Percentiles rank a stretch among this genome's conserved stretches.
Conservation (phyloP, 2,113 vertebrate species). For the Hemiscyllium ocellatum region DNA sequence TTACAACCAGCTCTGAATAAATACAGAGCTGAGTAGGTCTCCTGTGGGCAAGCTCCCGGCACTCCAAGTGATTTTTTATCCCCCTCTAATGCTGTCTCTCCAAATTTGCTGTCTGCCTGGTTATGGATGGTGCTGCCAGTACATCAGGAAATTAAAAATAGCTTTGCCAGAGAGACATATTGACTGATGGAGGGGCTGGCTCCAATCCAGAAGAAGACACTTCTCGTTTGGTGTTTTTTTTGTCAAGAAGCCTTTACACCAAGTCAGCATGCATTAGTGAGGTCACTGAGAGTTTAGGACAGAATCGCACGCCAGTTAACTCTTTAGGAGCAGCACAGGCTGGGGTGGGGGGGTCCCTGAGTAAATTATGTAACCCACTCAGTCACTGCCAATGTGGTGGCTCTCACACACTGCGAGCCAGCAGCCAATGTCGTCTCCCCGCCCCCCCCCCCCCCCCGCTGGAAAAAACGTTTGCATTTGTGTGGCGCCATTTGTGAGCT, state of each 20-base stretch:
- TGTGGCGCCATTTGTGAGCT: background rate
- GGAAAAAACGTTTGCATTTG: background rate
- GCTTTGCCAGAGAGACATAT: background rate
- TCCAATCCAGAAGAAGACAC: background rate
- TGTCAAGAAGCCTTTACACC: background rate
- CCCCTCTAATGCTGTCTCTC: background rate
- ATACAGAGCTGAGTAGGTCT: background rate
- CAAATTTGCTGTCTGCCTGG: background rate
- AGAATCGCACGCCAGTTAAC: background rate
- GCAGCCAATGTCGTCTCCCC: background rate
- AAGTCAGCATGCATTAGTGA: background rate
- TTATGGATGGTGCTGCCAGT: background rate
- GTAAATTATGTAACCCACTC: no score
- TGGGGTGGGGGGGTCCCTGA: no score
- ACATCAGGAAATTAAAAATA: conserved; percentile 3
- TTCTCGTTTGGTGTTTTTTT: background rate
- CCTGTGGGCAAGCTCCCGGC: background rate
- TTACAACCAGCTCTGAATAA: background rate
- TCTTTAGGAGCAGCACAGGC: background rate
- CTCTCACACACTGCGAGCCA: background rate
- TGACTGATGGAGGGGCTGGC: background rate
- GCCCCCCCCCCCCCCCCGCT: no score
- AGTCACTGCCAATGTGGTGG: no score
- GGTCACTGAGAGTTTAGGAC: conserved; percentile 27
- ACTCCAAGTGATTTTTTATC: background rate